A percentile compares a stretch with the other conserved stretches of the same genome.
These are phyloP conservation scores for Macaria liturata DNA, from an alignment of 2,888 invertebrate species.

Conservation along the genomic window DNA sequence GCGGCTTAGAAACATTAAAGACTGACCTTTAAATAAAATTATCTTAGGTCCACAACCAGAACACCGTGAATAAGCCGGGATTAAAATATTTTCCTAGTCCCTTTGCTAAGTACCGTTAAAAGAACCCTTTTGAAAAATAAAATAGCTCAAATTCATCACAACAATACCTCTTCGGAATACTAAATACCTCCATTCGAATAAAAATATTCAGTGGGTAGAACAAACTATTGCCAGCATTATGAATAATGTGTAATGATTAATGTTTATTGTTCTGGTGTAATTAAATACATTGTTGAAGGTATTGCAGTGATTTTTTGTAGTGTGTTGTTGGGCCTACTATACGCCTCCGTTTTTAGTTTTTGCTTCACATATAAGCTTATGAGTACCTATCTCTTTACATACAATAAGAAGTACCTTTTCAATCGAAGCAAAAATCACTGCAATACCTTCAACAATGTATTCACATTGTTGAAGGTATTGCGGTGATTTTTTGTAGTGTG, in stretches of 20 bases:
- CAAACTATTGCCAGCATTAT: slow-evolving; percentile 4
- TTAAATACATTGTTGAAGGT: slow-evolving; percentile 18
- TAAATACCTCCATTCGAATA: slow-evolving; percentile 3
- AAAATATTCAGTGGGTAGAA: slow-evolving; percentile 16
- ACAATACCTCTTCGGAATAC: slow-evolving; percentile 13
- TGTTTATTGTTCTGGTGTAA: slow-evolving; percentile 11
- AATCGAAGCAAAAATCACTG: too few species aligned
- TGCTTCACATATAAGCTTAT: too few species aligned
- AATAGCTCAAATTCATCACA: slow-evolving; percentile 15
- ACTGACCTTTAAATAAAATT: slow-evolving; percentile 11
- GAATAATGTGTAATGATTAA: slow-evolving; percentile 12
- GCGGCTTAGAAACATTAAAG: slow-evolving; percentile 3
- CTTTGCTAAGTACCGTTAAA: slow-evolving; percentile 6
- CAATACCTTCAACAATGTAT: too few species aligned
- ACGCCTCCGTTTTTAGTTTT: background rate
- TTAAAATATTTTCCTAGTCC: slow-evolving; percentile 8
- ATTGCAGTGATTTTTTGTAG: background rate
- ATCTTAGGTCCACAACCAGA: slow-evolving; percentile 8
- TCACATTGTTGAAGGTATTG: slow-evolving; percentile 13
- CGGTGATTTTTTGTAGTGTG: background rate
- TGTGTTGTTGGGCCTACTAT: background rate
- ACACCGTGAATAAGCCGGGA: slow-evolving; percentile 8
- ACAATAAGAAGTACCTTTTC: too few species aligned
- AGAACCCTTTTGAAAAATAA: slow-evolving; percentile 19
- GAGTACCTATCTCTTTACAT: too few species aligned